A percentile compares a stretch with the other conserved stretches of the same genome.
These are phyloP conservation scores for Cherax quadricarinatus DNA, from an alignment of 1,140 invertebrate species.

Conservation along the genomic window DNA sequence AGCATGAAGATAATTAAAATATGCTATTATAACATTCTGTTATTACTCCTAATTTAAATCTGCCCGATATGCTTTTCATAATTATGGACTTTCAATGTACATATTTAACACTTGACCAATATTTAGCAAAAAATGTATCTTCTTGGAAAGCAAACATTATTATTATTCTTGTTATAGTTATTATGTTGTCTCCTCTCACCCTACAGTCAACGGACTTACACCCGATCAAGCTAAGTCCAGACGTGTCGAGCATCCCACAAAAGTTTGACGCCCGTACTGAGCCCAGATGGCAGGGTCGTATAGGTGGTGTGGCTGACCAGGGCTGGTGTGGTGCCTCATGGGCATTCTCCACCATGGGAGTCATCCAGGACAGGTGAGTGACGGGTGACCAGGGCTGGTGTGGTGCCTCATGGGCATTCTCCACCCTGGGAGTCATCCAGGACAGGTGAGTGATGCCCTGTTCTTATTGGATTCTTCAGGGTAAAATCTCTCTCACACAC, in stretches of 20 bases:
- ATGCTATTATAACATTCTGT: too few relatives aligned
- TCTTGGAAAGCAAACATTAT: too few relatives aligned
- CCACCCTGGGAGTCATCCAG: constrained; percentile 85
- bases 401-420: constrained; percentile 93
- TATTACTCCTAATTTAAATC: too few relatives aligned
- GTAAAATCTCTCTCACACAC: too few relatives aligned
- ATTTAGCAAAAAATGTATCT: too few relatives aligned
- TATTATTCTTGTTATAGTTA: too few relatives aligned
- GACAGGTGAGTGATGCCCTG: constrained; percentile 81
- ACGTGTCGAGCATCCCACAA: constrained; percentile 78
- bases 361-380: constrained; percentile 82
- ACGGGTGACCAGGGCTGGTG: constrained; percentile 88
- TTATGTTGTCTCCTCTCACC: too few relatives aligned
- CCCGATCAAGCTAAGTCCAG: constrained; percentile 1
- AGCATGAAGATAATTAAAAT: too few relatives aligned
- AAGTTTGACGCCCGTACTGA: constrained; percentile 86
- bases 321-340: constrained; percentile 94
- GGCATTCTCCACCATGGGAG: constrained; percentile 90
- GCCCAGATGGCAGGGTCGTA: constrained; percentile 85
- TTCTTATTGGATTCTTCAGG: neutral
- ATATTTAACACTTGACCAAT: too few relatives aligned
- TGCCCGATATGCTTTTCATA: too few relatives aligned
- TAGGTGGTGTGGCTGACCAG: constrained; percentile 88
- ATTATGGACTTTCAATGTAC: too few relatives aligned
- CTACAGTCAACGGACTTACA: constrained; percentile 20